A percentile compares a stretch with the other conserved stretches of the same genome.
Conservation (phyloP, 2,888 invertebrate genomes). For the Habroteleia sp. region DNA sequence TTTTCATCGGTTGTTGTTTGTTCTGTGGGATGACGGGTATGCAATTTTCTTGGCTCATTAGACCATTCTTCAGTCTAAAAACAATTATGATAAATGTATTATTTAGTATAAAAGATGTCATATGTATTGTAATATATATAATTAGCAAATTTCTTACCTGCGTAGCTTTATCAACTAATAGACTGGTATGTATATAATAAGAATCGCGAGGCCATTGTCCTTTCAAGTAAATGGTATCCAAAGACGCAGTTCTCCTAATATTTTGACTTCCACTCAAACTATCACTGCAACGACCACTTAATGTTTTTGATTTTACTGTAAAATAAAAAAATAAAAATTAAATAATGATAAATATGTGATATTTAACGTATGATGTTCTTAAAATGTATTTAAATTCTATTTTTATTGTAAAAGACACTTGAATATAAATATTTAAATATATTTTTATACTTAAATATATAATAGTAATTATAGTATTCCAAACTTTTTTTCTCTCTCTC, state of each 20-base stretch:
- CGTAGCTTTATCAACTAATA: constrained; percentile 89
- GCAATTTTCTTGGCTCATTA: constrained; percentile 82
- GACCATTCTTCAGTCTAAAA: constrained; percentile 87
- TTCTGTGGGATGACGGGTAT: constrained; percentile 80
- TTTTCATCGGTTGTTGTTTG: constrained; percentile 83
- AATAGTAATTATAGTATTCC: no score
- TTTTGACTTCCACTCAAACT: constrained; percentile 84
- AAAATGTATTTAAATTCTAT: no score
- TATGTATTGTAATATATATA: no score
- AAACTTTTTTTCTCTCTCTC: no score
- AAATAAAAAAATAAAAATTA: constrained; percentile 46
- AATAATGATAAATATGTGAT: neutral
- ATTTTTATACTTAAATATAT: no score
- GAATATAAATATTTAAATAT: no score
- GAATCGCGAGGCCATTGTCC: constrained; percentile 89
- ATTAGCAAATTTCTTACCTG: constrained; percentile 83
- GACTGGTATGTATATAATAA: constrained; percentile 86
- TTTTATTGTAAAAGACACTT: no score
- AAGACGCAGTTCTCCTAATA: constrained; percentile 89
- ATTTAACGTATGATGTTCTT: no score
- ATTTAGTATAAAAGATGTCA: no score
- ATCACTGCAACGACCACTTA: constrained; percentile 82
- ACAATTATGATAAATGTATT: no score
- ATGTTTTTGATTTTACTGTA: constrained; percentile 83
- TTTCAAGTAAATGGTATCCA: constrained; percentile 90